phyloP scores from a whole-genome alignment of 1,140 invertebrate genomes.

The Drosophila fuyamai region DNA sequence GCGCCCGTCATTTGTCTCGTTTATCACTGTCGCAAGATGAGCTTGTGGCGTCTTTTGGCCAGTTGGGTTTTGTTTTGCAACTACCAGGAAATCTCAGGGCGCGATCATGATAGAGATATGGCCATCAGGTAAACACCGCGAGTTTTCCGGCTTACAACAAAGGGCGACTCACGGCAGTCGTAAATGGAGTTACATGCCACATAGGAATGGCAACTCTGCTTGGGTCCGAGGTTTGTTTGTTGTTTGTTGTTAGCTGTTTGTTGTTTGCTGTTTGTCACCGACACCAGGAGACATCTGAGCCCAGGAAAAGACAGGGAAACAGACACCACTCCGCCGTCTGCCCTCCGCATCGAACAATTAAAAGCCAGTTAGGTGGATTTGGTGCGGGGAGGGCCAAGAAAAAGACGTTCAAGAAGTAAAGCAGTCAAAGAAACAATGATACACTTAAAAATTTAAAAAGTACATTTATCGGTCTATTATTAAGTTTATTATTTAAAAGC shows the following conservation, averaged over 20 bases:
- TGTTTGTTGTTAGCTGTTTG: constrained; percentile 41
- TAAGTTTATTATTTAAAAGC: too few relatives aligned
- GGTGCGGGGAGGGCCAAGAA: constrained; percentile 29
- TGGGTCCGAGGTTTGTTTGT: constrained; percentile 31
- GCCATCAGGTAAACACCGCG: constrained; percentile 33
- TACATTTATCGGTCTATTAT: too few relatives aligned
- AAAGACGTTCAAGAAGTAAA: constrained; percentile 46
- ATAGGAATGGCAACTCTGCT: constrained; percentile 49
- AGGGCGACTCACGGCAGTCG: constrained; percentile 36
- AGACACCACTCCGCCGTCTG: neutral
- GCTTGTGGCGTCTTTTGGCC: constrained; percentile 20
- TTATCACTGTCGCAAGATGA: constrained; percentile 23
- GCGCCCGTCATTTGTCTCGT: constrained; percentile 16
- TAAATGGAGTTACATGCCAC: constrained; percentile 67
- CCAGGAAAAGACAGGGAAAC: constrained; percentile 15
- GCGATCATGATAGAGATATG: constrained; percentile 29
- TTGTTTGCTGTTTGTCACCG: constrained; percentile 28
- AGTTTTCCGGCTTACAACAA: constrained; percentile 58
- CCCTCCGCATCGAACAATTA: constrained; percentile 46
- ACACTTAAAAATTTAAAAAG: constrained; percentile 3
- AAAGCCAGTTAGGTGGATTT: constrained; percentile 68
- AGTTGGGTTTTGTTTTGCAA: constrained; percentile 18
- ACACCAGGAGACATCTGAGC: constrained; percentile 20
- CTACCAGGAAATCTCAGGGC: constrained; percentile 39
- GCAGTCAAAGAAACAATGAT: constrained; percentile 24